Evolutionary conservation across 2,797 vertebrate genomes (phyloP), one percentile per base, ranked within the genome.

Genomic region (Discoglossus pictus): DNA sequence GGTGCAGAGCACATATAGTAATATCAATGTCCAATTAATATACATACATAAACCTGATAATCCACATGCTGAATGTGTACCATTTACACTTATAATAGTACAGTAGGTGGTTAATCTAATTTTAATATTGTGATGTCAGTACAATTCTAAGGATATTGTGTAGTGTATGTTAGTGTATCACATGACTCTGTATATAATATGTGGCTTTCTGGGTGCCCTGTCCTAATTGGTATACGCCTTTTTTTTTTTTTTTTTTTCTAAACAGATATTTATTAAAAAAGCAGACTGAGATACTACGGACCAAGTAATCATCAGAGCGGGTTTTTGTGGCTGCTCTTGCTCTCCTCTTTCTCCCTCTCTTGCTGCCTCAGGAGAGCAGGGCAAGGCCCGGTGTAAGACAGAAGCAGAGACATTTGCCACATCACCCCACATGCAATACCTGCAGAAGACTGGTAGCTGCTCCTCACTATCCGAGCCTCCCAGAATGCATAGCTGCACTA

Each of bases 211-310:
- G n/a, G n/a, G n/a, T n/a, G n/a, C n/a, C n/a, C n/a, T n/a, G n/a
- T n/a, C n/a, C n/a, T n/a, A n/a, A n/a, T n/a, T n/a, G n/a, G n/a
- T n/a, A n/a, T n/a, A n/a, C n/a, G n/a, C n/a, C n/a, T n/a, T n/a
- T n/a, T n/a, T n/a, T n/a, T 11, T 0, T 0, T 20, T 15, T 58
- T 5, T 12, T 44, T 40, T 73, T 43, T 54, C 2, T 27, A 79
- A 80, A 1, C 77, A 91, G 89, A 89, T 91, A 68, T 91, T 91
- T 77, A 84, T 91, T 79, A 91, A 91, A 59, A 91, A 89, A 61
- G 86, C 80, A 0, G 87, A 91, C 70, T 91, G 80, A 87, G 46
- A 2, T 0, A 1, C 38, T 64, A 17, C 10, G 4, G 78, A 71
- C 61, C 27, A 75, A 78, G 74, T 60, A 35, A 10, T 52, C 25